Evolutionary conservation across 2,113 vertebrate genomes (phyloP), one percentile per base, ranked within the genome.

Genomic region (Peromyscus californicus): DNA sequence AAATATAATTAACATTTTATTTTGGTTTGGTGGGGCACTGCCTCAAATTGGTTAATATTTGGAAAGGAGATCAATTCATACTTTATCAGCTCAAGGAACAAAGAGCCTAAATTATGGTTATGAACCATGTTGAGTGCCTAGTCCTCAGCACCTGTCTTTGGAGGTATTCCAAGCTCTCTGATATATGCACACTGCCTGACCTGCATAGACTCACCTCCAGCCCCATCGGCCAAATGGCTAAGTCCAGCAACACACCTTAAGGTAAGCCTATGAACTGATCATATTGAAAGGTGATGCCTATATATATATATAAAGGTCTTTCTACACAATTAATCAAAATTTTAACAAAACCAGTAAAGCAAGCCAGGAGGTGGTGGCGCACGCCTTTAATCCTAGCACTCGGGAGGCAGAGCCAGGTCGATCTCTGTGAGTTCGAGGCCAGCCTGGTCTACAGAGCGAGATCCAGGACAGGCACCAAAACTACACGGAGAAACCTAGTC

Each of bases 41-140:
- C 42, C 91, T 96, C 33, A 42, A 24, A 94, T 70, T n/a, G 90
- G 63, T 87, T 93, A 72, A 80, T 95, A 51, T 83, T 95, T 72
- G n/a, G 67, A 48, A 76, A 63, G 67, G 89, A 91, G 97, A 95
- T 91, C 96, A 95, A 93, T 95, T 75, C 33, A 76, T 5, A 48
- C 29, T 69, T 91, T 61, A 19, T 31, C n/a, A 95, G 80, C 51
- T 93, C 83, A 33, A 87, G 61, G 54, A 83, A 91, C 12, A 79
- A 96, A 87, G n/a, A 70, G 42, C 57, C 72, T 79, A 86, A 86
- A 74, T 91, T 42, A 92, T 83, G 54, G 42, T 85, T 86, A 67
- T 67, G 65, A 82, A 26, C 39, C 70, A 39, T 0, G 0, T 1
- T 22, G 57, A 75, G 6, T 11, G 2, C 74, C 29, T 26, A n/a